A percentile compares a stretch with the other conserved stretches of the same genome.
phyloP scores from a whole-genome alignment of 1,140 invertebrate genomes.

The Planococcus citri region DNA sequence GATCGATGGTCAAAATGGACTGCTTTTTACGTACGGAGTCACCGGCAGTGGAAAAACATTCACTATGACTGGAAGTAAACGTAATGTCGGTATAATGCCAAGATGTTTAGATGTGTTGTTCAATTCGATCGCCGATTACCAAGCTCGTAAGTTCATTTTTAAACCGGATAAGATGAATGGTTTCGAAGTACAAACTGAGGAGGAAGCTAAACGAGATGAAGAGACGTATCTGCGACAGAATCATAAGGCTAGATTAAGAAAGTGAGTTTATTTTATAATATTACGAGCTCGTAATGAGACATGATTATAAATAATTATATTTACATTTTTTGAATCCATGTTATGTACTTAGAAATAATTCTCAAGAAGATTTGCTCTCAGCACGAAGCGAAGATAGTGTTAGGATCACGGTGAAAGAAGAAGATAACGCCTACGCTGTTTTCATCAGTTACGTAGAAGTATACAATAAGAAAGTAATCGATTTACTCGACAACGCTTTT shows the following conservation, averaged over 20 bases:
- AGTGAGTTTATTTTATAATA: neutral
- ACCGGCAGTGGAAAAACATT: slow-evolving; percentile 94
- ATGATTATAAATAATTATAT: neutral
- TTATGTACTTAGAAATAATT: neutral
- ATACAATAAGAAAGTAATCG: slow-evolving; percentile 96
- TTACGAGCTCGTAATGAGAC: neutral
- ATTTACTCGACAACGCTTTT: slow-evolving; percentile 67
- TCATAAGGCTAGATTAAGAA: neutral
- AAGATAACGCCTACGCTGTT: slow-evolving; percentile 73
- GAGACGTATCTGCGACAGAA: neutral
- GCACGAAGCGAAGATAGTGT: slow-evolving; percentile 29
- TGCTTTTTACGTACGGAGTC: slow-evolving; percentile 91
- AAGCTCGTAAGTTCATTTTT: slow-evolving; percentile 73
- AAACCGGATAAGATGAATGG: slow-evolving; percentile 87
- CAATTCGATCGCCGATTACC: slow-evolving; percentile 66
- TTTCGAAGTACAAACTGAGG: slow-evolving; percentile 77
- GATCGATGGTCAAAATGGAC: slow-evolving; percentile 68
- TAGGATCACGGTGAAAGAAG: slow-evolving; percentile 53
- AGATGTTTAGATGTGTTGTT: slow-evolving; percentile 83
- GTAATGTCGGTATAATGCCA: slow-evolving; percentile 51
- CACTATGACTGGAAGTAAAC: slow-evolving; percentile 71
- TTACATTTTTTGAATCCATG: too few species aligned
- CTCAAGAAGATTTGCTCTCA: neutral
- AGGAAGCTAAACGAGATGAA: slow-evolving; percentile 72
- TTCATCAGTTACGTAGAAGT: slow-evolving; percentile 96